phyloP scores from a whole-genome alignment of 2,888 invertebrate species.

The Acronicta leporina region DNA sequence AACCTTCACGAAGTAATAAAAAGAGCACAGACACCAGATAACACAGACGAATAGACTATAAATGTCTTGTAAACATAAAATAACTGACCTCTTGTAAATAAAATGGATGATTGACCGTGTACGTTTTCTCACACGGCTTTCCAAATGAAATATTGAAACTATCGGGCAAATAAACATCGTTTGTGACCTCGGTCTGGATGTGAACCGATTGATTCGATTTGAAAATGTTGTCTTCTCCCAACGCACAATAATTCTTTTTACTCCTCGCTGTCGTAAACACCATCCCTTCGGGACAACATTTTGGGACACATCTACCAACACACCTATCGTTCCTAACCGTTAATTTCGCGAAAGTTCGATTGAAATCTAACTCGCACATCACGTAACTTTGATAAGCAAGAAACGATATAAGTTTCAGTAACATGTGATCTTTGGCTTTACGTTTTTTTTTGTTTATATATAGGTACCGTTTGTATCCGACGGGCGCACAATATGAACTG shows the following conservation, averaged over 20 bases:
- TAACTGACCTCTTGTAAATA: conserved; percentile 61
- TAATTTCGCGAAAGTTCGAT: conserved; percentile 21
- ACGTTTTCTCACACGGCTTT: conserved; percentile 50
- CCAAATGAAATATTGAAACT: conserved; percentile 51
- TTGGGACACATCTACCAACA: conserved; percentile 61
- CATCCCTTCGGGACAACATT: conserved; percentile 69
- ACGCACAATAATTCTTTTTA: conserved; percentile 28
- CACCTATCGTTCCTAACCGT: conserved; percentile 37
- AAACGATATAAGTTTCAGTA: conserved; percentile 32
- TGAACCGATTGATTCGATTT: conserved; percentile 47
- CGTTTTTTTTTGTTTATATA: conserved; percentile 10
- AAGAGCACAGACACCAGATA: neutral
- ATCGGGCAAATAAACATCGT: conserved; percentile 41
- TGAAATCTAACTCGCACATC: conserved; percentile 21
- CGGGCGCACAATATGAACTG: conserved; percentile 44
- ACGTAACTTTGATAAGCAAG: conserved; percentile 31
- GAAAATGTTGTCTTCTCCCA: conserved; percentile 28
- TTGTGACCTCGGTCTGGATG: conserved; percentile 14
- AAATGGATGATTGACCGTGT: conserved; percentile 37
- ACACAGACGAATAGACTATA: neutral
- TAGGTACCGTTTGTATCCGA: conserved; percentile 27
- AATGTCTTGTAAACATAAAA: conserved; percentile 9
- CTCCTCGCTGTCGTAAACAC: conserved; percentile 35
- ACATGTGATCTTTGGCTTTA: conserved; percentile 28
- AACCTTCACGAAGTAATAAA: neutral